phyloP scores from a whole-genome alignment of 2,888 invertebrate genomes.

The Argynnis bischoffii region DNA sequence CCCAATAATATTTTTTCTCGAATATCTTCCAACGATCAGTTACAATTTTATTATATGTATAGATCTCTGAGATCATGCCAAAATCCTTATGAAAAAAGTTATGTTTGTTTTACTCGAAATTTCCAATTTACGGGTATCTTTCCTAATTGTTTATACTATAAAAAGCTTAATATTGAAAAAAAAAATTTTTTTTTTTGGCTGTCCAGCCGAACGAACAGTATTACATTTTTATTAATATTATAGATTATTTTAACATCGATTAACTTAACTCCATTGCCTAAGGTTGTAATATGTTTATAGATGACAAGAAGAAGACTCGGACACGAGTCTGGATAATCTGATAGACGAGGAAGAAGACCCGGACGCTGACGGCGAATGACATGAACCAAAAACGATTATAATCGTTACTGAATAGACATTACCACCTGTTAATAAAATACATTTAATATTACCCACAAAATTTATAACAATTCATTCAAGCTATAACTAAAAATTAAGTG shows the following conservation, averaged over 20 bases:
- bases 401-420: slow-evolving; percentile 47
- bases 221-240: not conserved
- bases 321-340: slow-evolving; percentile 78
- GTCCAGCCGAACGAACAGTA: no score
- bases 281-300: slow-evolving; percentile 48
- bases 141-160: no score
- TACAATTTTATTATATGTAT: no score
- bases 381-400: slow-evolving; percentile 51
- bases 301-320: slow-evolving; percentile 81
- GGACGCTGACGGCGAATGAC: slow-evolving; percentile 70
- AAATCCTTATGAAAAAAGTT: not conserved
- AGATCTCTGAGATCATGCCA: no score
- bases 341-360: slow-evolving; percentile 68
- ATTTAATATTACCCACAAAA: not conserved
- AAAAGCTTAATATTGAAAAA: no score
- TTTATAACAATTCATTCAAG: not conserved
- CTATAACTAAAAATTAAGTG: not conserved
- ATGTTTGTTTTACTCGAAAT: not conserved
- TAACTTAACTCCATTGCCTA: not conserved
- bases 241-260: not conserved
- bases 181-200: no score
- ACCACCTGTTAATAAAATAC: not conserved
- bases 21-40: no score
- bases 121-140: no score
- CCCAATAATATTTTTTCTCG: no score